Evolutionary conservation across 2,888 invertebrate species (phyloP).

Genomic region (Gymnosoma rotundatum): DNA sequence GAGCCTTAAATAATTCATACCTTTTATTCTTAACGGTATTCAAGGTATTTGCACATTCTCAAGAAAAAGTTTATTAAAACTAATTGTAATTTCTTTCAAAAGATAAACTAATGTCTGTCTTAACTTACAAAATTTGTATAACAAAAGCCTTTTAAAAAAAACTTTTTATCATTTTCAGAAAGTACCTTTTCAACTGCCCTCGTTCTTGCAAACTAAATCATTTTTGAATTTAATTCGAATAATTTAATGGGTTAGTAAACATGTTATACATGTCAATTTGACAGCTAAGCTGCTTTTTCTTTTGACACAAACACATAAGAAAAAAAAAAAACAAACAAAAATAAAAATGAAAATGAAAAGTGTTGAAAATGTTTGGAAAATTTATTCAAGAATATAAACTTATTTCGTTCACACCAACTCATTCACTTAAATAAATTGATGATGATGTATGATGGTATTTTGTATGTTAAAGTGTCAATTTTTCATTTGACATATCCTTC

Average conservation of each 20-base stretch:
- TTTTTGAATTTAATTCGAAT: constrained; percentile 14
- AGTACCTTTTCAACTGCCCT: not conserved
- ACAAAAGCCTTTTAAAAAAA: too few species aligned
- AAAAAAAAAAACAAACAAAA: not conserved
- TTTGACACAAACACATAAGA: not conserved
- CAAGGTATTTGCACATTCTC: too few species aligned
- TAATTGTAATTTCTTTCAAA: too few species aligned
- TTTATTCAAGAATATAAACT: not conserved
- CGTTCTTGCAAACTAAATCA: not conserved
- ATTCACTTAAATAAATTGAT: constrained; percentile 3
- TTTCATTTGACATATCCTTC: constrained; percentile 64
- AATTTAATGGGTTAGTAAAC: constrained; percentile 67
- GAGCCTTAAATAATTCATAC: too few species aligned
- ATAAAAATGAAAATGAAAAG: not conserved
- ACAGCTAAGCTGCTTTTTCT: constrained; percentile 44
- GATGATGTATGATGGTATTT: constrained; percentile 21
- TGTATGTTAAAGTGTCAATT: constrained; percentile 61
- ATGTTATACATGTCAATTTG: constrained; percentile 65
- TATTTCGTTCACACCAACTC: not conserved
- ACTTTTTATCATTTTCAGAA: not conserved
- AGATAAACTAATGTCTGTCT: too few species aligned
- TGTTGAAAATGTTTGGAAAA: not conserved
- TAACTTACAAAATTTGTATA: too few species aligned
- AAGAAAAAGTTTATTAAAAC: too few species aligned
- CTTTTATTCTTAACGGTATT: too few species aligned